Percentiles rank a stretch among this genome's conserved stretches.
Evolutionary conservation across 2,797 vertebrate species (phyloP).

Genomic region (Enteromius mattozi): DNA sequence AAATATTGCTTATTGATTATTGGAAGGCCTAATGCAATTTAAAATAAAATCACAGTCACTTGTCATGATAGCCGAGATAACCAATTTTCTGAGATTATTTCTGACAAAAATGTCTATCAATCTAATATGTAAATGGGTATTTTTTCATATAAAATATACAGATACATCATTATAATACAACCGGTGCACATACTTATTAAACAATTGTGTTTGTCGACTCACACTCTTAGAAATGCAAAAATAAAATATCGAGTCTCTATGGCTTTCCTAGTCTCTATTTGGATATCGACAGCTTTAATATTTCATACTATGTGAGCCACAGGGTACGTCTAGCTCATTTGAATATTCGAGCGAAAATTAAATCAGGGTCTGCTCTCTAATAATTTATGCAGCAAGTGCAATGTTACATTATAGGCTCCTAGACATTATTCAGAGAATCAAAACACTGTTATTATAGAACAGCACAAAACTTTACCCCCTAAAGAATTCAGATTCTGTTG

Average conservation of each 20-base stretch:
- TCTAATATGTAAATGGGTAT: not conserved
- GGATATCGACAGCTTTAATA: slow-evolving; percentile 74
- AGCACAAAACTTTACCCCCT: not conserved
- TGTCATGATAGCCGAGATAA: not conserved
- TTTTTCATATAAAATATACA: not conserved
- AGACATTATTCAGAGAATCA: slow-evolving; percentile 42
- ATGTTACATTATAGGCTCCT: slow-evolving; percentile 13
- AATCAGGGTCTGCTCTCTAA: slow-evolving; percentile 72
- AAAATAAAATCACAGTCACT: not conserved
- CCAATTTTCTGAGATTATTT: not conserved
- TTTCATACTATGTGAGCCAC: slow-evolving; percentile 77
- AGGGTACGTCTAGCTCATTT: slow-evolving; percentile 72
- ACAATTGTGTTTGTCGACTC: slow-evolving; percentile 41
- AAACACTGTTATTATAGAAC: not conserved
- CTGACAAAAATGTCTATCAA: not conserved
- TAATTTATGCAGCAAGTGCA: slow-evolving; percentile 50
- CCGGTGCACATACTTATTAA: not conserved
- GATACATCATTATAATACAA: not conserved
- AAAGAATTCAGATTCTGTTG: not conserved
- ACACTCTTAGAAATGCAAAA: slow-evolving; percentile 64
- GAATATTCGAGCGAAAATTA: slow-evolving; percentile 67
- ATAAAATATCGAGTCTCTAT: slow-evolving; percentile 72
- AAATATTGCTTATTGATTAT: slow-evolving; percentile 9
- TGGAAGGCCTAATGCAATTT: not conserved
- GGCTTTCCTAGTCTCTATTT: slow-evolving; percentile 60